A percentile compares a stretch with the other conserved stretches of the same genome.
phyloP scores from a whole-genome alignment of 2,797 vertebrate species.

The Galaxias olidus region DNA sequence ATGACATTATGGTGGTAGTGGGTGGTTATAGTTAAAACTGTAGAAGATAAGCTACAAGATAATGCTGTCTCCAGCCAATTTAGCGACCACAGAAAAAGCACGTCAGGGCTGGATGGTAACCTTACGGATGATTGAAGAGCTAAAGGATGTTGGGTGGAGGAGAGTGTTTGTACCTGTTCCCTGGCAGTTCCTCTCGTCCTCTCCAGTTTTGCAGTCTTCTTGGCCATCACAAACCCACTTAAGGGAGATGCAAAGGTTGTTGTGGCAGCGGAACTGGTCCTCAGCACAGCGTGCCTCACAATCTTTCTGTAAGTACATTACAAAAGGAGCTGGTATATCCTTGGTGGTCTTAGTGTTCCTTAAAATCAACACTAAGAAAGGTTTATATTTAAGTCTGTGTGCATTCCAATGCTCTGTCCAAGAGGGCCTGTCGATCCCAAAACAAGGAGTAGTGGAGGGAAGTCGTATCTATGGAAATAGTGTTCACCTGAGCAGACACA shows the following conservation, averaged over 20 bases:
- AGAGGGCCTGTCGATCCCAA: no score
- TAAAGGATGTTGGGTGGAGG: background rate
- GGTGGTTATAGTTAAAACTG: no score
- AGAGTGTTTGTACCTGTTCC: conserved; percentile 66
- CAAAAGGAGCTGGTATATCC: background rate
- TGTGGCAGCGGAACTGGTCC: conserved; percentile 94
- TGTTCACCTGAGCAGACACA: conserved; percentile 30
- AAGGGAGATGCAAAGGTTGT: conserved; percentile 89
- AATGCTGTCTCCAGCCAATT: background rate
- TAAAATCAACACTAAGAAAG: no score
- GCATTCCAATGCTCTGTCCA: no score
- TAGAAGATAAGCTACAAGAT: background rate
- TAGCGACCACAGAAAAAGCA: background rate
- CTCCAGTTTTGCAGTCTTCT: conserved; percentile 94
- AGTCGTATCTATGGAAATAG: no score
- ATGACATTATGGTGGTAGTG: no score
- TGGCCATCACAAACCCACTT: conserved; percentile 96
- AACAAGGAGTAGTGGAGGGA: no score
- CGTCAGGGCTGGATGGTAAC: background rate
- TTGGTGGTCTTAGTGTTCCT: no score
- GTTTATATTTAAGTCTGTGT: background rate
- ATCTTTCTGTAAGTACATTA: conserved; percentile 81
- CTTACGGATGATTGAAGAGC: background rate
- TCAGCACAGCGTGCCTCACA: conserved; percentile 89
- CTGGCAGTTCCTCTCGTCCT: conserved; percentile 90